These are phyloP conservation scores for Ooceraea biroi DNA, from an alignment of 1,140 invertebrate genomes.

Conservation along the genomic window DNA sequence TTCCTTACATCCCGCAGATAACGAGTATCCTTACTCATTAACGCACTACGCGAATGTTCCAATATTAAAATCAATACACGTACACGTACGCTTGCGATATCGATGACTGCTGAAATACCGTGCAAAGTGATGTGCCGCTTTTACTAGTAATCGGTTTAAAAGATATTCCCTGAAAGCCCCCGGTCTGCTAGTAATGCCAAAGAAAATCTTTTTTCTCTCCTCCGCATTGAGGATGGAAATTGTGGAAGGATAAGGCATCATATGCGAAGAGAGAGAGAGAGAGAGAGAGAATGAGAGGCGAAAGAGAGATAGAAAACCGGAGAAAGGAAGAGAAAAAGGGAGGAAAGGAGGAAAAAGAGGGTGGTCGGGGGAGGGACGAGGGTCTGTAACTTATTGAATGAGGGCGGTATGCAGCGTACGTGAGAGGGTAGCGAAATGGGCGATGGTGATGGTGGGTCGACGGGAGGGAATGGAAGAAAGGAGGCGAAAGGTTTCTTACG, in stretches of 20 bases:
- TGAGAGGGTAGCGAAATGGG: constrained; percentile 41
- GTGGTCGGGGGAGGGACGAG: background rate
- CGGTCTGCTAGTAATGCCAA: constrained; percentile 5
- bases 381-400: constrained; percentile 43
- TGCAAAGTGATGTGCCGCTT: constrained; percentile 25
- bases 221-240: background rate
- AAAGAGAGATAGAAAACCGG: background rate
- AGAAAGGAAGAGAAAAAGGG: background rate
- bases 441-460: constrained; percentile 35
- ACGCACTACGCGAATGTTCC: background rate
- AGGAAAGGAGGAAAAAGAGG: constrained; percentile 2
- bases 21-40: constrained; percentile 15
- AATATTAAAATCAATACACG: background rate
- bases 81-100: background rate
- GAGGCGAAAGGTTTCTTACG: constrained; percentile 65
- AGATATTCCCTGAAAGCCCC: constrained; percentile 32
- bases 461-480: constrained; percentile 59
- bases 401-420: constrained; percentile 22
- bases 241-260: constrained; percentile 40
- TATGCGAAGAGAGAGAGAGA: constrained; percentile 2
- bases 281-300: background rate
- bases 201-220: constrained; percentile 9
- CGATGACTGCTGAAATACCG: constrained; percentile 1
- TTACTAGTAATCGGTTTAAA: constrained; percentile 50
- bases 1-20: background rate